phyloP scores from a whole-genome alignment of 1,140 invertebrate species.

The Atopsyche davidsoni region DNA sequence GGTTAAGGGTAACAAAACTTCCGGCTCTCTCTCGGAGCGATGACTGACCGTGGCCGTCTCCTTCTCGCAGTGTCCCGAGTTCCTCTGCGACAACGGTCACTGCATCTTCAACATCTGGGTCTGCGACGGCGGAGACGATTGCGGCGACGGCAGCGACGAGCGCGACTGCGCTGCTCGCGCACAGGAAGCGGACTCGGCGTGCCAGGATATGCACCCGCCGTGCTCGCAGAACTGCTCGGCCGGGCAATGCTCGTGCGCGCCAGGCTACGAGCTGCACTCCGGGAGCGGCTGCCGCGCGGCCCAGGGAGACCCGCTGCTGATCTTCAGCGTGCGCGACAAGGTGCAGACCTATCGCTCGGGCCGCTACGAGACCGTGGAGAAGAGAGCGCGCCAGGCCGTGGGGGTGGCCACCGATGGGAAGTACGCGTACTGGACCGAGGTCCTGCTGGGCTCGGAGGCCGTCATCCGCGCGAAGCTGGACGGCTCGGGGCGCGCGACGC shows the following conservation, averaged over 20 bases:
- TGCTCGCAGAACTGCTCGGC: slow-evolving; percentile 43
- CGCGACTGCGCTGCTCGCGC: slow-evolving; percentile 48
- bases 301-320: neutral
- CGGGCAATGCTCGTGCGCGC: slow-evolving; percentile 6
- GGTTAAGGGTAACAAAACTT: neutral
- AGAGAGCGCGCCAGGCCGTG: slow-evolving; percentile 46
- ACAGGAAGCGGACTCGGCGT: slow-evolving; percentile 39
- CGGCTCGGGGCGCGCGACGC: slow-evolving; percentile 47
- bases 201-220: slow-evolving; percentile 46
- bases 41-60: neutral
- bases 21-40: neutral
- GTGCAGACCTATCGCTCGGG: too few species aligned
- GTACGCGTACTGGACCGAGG: slow-evolving; percentile 70
- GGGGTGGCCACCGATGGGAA: slow-evolving; percentile 61
- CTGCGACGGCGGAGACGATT: slow-evolving; percentile 61
- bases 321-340: neutral
- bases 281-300: slow-evolving; percentile 25
- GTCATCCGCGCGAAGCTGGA: slow-evolving; percentile 55
- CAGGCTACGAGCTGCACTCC: slow-evolving; percentile 20
- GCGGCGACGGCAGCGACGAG: slow-evolving; percentile 62
- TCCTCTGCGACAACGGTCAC: slow-evolving; percentile 51
- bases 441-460: slow-evolving; percentile 56
- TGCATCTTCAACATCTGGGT: slow-evolving; percentile 58
- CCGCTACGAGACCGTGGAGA: neutral
- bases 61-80: slow-evolving; percentile 38